Conservation (phyloP, 2,888 invertebrate genomes). For the Epinotia demarniana region DNA sequence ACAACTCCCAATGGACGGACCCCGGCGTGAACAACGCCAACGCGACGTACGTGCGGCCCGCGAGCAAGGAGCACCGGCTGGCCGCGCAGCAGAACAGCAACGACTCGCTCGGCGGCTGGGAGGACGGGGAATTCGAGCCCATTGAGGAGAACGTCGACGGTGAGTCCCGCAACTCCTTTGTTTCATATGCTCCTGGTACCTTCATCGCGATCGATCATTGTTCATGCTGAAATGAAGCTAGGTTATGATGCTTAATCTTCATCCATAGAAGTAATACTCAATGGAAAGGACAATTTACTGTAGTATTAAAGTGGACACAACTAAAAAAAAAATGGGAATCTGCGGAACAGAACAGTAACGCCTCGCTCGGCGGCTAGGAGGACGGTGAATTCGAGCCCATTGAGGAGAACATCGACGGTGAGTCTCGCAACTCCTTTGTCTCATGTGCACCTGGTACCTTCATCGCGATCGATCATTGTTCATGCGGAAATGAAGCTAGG, state of each 20-base stretch:
- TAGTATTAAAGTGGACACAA: too few relatives aligned
- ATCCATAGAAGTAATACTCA: too few relatives aligned
- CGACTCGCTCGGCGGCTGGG: conserved; percentile 87
- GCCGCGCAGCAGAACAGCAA: conserved; percentile 79
- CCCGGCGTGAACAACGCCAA: conserved; percentile 56
- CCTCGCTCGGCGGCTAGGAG: not conserved
- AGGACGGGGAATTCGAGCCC: conserved; percentile 92
- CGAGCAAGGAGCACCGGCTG: conserved; percentile 35
- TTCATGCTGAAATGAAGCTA: too few relatives aligned
- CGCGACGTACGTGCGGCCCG: conserved; percentile 46
- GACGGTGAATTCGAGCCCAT: conserved; percentile 92
- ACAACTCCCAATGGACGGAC: conserved; percentile 78
- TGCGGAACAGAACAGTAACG: too few relatives aligned
- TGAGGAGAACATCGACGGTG: conserved; percentile 87
- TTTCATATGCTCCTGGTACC: too few relatives aligned
- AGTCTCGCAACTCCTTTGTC: conserved; percentile 17
- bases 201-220: too few relatives aligned
- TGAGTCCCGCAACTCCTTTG: conserved; percentile 51
- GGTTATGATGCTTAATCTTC: too few relatives aligned
- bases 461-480: too few relatives aligned
- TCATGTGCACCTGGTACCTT: too few relatives aligned
- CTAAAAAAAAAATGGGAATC: too few relatives aligned
- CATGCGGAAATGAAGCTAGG: too few relatives aligned
- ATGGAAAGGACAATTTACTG: too few relatives aligned
- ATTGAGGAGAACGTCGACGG: conserved; percentile 87